Evolutionary conservation across 1,140 invertebrate species (phyloP).

Genomic region (Drosophila punjabiensis): DNA sequence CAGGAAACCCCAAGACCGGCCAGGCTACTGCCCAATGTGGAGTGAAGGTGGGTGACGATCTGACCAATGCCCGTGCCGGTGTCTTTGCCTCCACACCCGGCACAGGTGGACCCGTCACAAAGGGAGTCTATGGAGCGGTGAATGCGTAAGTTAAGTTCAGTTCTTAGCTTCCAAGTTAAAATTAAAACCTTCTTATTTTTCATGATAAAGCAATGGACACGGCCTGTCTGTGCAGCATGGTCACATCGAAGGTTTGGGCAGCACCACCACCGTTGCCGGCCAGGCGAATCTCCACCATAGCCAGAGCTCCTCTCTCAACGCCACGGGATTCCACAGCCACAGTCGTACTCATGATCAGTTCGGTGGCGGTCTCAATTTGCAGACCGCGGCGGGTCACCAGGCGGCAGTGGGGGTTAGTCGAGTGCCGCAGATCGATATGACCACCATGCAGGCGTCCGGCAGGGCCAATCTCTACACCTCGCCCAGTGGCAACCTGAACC

Average conservation of each 20-base stretch:
- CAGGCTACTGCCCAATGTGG: conserved; percentile 44
- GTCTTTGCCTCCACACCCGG: conserved; percentile 60
- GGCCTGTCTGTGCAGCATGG: conserved; percentile 56
- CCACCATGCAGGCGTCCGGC: conserved; percentile 48
- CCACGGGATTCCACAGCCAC: conserved; percentile 56
- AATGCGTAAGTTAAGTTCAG: conserved; percentile 63
- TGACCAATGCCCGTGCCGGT: conserved; percentile 47
- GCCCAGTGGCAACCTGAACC: conserved; percentile 52
- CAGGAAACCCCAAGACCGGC: conserved; percentile 60
- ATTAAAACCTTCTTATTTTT: not conserved
- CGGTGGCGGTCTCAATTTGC: conserved; percentile 51
- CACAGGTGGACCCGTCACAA: conserved; percentile 55
- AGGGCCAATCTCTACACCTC: conserved; percentile 66
- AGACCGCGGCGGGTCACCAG: conserved; percentile 51
- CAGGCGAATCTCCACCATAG: conserved; percentile 55
- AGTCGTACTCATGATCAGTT: conserved; percentile 54
- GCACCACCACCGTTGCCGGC: conserved; percentile 37
- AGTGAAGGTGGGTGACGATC: conserved; percentile 39
- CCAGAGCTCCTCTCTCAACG: conserved; percentile 27
- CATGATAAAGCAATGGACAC: conserved; percentile 52
- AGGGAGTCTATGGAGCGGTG: conserved; percentile 58
- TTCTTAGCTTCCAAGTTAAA: not conserved
- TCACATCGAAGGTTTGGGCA: conserved; percentile 51
- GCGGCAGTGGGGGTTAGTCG: conserved; percentile 50
- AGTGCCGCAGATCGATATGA: conserved; percentile 63